Conservation (phyloP, 2,797 vertebrate species). For the Monodelphis domestica region DNA sequence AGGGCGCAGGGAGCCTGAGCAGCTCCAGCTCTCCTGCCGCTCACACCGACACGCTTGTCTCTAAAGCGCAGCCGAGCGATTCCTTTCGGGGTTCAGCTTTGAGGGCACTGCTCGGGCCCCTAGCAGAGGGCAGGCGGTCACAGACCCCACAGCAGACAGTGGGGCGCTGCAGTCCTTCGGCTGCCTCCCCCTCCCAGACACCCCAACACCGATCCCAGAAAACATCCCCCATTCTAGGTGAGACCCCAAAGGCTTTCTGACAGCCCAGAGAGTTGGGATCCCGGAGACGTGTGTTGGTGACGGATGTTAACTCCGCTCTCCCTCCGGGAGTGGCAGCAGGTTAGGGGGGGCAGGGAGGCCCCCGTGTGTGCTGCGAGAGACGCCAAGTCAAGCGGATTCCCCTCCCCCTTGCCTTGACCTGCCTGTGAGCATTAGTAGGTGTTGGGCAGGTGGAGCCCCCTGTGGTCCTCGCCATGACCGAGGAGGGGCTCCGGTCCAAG, state of each 20-base stretch:
- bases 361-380: slow-evolving; percentile 60
- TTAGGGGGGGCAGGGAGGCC: slow-evolving; percentile 1
- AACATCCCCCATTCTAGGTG: not conserved
- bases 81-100: too few species aligned
- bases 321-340: too few species aligned
- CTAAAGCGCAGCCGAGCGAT: too few species aligned
- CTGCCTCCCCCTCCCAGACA: too few species aligned
- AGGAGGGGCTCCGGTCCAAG: slow-evolving; percentile 73
- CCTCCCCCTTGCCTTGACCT: slow-evolving; percentile 75
- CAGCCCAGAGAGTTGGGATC: too few species aligned
- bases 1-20: too few species aligned
- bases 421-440: slow-evolving; percentile 80
- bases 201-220: not conserved
- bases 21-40: too few species aligned
- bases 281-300: too few species aligned
- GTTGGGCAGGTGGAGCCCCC: slow-evolving; percentile 76
- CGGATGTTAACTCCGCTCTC: too few species aligned
- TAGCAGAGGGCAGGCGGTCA: not conserved
- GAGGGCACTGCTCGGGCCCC: not conserved
- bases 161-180: too few species aligned
- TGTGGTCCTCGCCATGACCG: slow-evolving; percentile 75
- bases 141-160: not conserved
- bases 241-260: not conserved
- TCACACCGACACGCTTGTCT: too few species aligned
- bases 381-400: slow-evolving; percentile 52